Conservation (phyloP, 30 jellyfish, hydroid and myxozoan genomes). For the Aurelia sp. region DNA sequence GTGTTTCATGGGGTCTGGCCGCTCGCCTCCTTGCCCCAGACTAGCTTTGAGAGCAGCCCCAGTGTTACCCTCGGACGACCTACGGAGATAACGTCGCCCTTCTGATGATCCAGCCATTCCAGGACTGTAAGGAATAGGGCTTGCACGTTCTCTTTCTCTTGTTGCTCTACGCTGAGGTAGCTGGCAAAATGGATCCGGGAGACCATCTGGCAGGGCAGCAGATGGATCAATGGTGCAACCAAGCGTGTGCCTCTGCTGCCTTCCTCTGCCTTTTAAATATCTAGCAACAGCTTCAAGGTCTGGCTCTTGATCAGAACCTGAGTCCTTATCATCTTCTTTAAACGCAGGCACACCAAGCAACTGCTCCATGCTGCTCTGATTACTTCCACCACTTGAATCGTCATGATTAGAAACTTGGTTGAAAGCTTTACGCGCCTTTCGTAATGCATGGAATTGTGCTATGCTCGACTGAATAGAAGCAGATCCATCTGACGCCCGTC, state of each 20-base stretch:
- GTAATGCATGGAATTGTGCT: constrained; percentile 89
- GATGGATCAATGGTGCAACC: constrained; percentile 75
- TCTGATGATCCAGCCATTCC: constrained; percentile 50
- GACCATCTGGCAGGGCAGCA: constrained; percentile 64
- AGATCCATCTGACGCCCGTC: constrained; percentile 98
- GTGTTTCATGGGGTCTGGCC: constrained; percentile 71
- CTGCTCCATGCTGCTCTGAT: constrained; percentile 76
- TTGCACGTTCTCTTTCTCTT: constrained; percentile 87
- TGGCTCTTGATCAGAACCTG: constrained; percentile 97
- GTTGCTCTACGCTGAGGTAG: constrained; percentile 79
- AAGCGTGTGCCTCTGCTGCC: constrained; percentile 90
- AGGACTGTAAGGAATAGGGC: constrained; percentile 85
- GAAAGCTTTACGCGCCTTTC: constrained; percentile 65
- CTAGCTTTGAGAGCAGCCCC: constrained; percentile 68
- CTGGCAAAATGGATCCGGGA: constrained; percentile 60
- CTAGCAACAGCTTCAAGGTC: constrained; percentile 89
- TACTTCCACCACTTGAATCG: constrained; percentile 68
- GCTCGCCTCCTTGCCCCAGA: constrained; percentile 69
- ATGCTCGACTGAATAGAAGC: constrained; percentile 91
- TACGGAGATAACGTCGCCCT: constrained; percentile 72
- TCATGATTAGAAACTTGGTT: constrained; percentile 64
- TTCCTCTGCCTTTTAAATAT: constrained; percentile 83
- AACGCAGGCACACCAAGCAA: constrained; percentile 66
- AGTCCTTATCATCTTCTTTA: constrained; percentile 76
- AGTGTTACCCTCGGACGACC: constrained; percentile 92